phyloP scores from a whole-genome alignment of 2,113 vertebrate species.

The Eurypyga helias region DNA sequence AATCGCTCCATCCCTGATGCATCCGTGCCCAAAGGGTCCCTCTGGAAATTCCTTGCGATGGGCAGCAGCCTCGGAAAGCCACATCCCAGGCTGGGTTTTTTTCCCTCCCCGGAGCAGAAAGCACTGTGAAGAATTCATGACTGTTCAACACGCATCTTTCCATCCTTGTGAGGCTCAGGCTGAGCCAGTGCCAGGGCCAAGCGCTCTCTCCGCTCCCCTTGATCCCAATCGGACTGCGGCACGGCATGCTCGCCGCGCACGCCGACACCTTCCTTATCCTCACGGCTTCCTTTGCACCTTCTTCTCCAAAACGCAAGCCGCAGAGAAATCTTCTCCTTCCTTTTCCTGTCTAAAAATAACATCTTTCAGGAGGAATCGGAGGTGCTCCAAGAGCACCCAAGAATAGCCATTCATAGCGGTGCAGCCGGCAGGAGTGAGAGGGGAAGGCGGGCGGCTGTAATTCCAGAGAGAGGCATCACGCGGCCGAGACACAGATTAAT shows the following conservation, averaged over 20 bases:
- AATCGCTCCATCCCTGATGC: not conserved
- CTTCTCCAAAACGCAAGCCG: not conserved
- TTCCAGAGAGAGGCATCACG: not conserved
- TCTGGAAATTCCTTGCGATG: not conserved
- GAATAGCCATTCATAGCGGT: rapidly evolving
- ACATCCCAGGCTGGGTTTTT: not conserved
- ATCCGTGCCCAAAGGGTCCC: rapidly evolving
- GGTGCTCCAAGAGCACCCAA: not conserved
- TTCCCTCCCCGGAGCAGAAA: not conserved
- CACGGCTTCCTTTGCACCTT: not conserved
- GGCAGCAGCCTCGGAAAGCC: not conserved
- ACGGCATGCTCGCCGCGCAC: rapidly evolving
- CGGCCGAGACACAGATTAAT: not conserved
- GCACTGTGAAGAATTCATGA: not conserved
- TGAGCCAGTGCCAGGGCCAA: not conserved
- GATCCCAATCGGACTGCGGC: not conserved
- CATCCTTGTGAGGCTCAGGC: not conserved
- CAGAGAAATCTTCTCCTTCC: not conserved
- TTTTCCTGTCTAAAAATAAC: not conserved
- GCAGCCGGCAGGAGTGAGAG: not conserved
- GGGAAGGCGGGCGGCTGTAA: not conserved
- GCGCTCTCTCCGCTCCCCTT: not conserved
- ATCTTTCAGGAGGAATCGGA: not conserved
- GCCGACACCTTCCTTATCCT: not conserved
- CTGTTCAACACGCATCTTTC: not conserved